phyloP scores from a whole-genome alignment of 2,113 vertebrate genomes.

The Myodes glareolus region DNA sequence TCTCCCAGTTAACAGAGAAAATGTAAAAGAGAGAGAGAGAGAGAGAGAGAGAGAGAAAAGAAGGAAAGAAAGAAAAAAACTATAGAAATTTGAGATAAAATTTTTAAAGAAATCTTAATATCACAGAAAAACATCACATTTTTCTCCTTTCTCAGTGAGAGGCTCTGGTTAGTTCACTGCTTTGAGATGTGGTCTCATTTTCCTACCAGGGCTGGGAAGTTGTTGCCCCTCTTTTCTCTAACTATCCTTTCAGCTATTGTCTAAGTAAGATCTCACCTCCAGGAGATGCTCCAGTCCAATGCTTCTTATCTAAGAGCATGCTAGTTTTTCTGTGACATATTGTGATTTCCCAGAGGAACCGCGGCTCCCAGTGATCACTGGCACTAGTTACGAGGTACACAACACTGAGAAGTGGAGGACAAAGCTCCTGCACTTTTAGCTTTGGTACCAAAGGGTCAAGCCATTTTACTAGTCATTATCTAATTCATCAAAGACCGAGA shows the following conservation, averaged over 20 bases:
- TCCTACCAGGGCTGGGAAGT: neutral
- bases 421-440: neutral
- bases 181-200: neutral
- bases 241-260: neutral
- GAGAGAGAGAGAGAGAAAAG: no score
- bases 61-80: neutral
- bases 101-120: slow-evolving; percentile 19
- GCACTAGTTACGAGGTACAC: neutral
- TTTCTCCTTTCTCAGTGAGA: neutral
- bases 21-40: no score
- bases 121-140: neutral
- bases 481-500: slow-evolving; percentile 26
- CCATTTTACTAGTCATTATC: slow-evolving; percentile 1
- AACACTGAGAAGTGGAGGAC: neutral
- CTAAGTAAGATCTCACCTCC: neutral
- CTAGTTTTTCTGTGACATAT: neutral
- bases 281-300: neutral
- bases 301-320: neutral
- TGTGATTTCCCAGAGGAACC: neutral
- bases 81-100: neutral
- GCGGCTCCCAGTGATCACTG: neutral
- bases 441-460: neutral
- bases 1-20: neutral
- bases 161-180: neutral
- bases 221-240: neutral